These are phyloP conservation scores for Dicycla oo DNA, from an alignment of 2,888 invertebrate species.

Conservation along the genomic window DNA sequence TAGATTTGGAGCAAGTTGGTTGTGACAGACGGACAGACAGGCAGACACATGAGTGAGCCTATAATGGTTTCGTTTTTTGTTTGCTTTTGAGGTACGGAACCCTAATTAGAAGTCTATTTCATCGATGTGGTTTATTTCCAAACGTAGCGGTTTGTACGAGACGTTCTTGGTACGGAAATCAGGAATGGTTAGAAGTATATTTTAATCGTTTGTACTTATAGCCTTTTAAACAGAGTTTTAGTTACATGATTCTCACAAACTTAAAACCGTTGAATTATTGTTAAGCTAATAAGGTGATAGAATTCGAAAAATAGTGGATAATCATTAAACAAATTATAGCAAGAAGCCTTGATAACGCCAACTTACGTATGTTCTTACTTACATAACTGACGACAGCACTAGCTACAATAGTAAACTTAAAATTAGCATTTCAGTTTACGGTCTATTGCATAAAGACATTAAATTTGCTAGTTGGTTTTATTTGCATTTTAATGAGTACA, in stretches of 20 bases:
- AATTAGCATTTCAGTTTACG: slow-evolving; percentile 2
- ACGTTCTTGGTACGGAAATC: not conserved
- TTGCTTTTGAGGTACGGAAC: no score
- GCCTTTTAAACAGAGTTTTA: not conserved
- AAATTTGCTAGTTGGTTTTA: not conserved
- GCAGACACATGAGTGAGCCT: no score
- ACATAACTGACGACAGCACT: not conserved
- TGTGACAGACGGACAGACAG: no score
- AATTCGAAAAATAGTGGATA: not conserved
- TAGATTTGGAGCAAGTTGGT: no score
- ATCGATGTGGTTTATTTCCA: not conserved
- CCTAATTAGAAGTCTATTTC: not conserved
- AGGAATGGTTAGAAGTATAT: not conserved
- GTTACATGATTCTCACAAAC: not conserved
- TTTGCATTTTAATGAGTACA: slow-evolving; percentile 12
- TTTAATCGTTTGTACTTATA: not conserved
- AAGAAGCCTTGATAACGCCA: not conserved
- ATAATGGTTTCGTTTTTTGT: no score
- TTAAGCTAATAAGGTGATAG: not conserved
- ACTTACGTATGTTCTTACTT: not conserved
- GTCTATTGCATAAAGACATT: not conserved
- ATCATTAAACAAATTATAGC: not conserved
- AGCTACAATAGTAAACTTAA: not conserved
- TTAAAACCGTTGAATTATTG: not conserved
- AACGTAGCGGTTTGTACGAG: not conserved